Percentiles rank a stretch among this genome's conserved stretches.
Conservation (phyloP, 1,140 invertebrate genomes). For the Eubasilissa regina region DNA sequence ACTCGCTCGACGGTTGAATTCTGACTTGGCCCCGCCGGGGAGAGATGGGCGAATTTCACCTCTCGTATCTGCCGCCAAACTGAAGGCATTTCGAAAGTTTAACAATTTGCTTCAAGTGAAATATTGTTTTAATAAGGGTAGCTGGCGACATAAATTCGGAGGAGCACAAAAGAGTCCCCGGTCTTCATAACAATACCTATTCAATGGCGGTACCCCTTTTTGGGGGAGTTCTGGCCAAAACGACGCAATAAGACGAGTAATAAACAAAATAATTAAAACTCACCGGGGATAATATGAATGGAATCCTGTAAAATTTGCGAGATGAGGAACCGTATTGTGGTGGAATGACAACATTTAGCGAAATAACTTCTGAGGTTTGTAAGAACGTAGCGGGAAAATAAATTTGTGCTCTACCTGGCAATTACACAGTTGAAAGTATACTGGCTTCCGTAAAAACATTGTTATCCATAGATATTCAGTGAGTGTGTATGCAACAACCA, state of each 20-base stretch:
- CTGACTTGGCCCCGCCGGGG: background rate
- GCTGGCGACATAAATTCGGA: slow-evolving; percentile 57
- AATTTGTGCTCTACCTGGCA: too few species aligned
- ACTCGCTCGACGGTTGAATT: background rate
- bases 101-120: slow-evolving; percentile 61
- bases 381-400: too few species aligned
- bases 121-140: slow-evolving; percentile 60
- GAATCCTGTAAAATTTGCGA: slow-evolving; percentile 7
- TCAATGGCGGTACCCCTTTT: slow-evolving; percentile 51
- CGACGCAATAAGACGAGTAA: slow-evolving; percentile 37
- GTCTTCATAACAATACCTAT: slow-evolving; percentile 57
- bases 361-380: too few species aligned
- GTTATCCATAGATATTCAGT: too few species aligned
- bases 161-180: slow-evolving; percentile 56
- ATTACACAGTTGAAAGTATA: too few species aligned
- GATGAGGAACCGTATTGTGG: too few species aligned
- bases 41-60: slow-evolving; percentile 15
- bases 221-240: slow-evolving; percentile 25
- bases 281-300: slow-evolving; percentile 7
- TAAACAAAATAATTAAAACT: slow-evolving; percentile 43
- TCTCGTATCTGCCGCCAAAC: slow-evolving; percentile 22
- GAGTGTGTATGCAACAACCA: too few species aligned
- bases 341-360: too few species aligned
- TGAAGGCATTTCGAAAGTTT: slow-evolving; percentile 56
- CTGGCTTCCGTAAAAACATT: too few species aligned